Base-by-base conservation (phyloP, 2,888 invertebrate genomes). In the Drosophila robusta region DNA sequence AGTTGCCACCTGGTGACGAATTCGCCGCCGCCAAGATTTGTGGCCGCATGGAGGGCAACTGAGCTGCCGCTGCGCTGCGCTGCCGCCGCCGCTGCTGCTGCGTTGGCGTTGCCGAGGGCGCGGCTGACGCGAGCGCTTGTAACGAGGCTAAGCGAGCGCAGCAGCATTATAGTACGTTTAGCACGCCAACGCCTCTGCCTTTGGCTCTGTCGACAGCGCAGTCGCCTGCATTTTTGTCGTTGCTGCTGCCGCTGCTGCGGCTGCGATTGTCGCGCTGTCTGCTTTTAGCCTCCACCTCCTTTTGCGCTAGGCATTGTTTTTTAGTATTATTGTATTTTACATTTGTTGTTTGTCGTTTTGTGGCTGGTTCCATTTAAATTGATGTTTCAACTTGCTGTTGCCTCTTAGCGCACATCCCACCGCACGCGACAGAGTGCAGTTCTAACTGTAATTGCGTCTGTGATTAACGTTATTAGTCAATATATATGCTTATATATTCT, bases 221-320 rank as follows among this genome's bases (percentile, higher is more conserved):
- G 56, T 64, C 58, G 76, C 77, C 63, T 72, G 86, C 76, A 79
- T 72, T 85, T 76, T 77, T 74, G 78, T 64, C 68, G 78, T 46
- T 60, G 65, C 36, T 63, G 52, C 16, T 26, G 36, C 42, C 38
- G 38, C 57, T 11, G 14, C 67, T 46, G 72, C 63, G 11, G 38
- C 52, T 42, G 68, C 55, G 70, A 22, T 61, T 71, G 66, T 60
- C 64, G 79, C 84, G 84, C 84, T 77, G 79, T 77, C 82, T 75
- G 77, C 71, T 78, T 79, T 83, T 86, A 89, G 85, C 85, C 85
- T 86, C 85, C 87, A 86, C 85, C 85, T 86, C 85, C 85, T 86
- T 86, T 79, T 89, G 56, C 61, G 77, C 71, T 69, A 68, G 86
- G 89, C 78, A 84, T 85, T 85, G 84, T 88, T 85, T 89, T 75